Evolutionary conservation across 2,113 vertebrate genomes (phyloP).

Genomic region (Zosterops pallidus): DNA sequence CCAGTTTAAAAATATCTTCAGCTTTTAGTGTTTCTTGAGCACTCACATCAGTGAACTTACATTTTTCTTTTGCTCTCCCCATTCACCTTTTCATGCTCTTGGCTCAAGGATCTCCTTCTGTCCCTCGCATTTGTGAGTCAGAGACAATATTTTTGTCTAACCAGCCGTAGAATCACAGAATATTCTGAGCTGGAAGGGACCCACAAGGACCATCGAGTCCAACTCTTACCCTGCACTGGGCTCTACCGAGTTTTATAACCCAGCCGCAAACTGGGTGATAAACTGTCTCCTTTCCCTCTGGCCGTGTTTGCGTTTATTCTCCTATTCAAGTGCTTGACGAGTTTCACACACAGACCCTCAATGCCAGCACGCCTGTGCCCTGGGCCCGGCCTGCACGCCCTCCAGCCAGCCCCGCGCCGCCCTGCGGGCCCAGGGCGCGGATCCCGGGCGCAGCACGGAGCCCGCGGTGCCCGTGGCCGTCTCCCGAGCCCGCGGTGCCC

Average conservation of each 20-base stretch:
- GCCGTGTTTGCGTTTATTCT: neutral
- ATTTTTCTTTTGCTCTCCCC: neutral
- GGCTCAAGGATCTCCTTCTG: neutral
- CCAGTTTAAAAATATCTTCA: neutral
- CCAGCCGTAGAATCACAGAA: neutral
- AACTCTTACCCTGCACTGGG: neutral
- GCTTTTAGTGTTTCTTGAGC: neutral
- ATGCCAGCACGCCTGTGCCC: neutral
- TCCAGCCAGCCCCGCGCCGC: neutral
- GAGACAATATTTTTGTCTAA: neutral
- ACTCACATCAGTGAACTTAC: neutral
- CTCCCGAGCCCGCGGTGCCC: no score
- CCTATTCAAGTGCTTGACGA: neutral
- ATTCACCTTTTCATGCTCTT: neutral
- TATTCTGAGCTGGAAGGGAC: neutral
- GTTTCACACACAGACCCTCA: neutral
- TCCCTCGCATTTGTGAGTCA: neutral
- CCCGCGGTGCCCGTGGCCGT: accelerated
- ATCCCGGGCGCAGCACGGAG: neutral
- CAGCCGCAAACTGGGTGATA: neutral
- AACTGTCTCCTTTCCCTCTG: neutral
- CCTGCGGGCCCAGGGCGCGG: neutral
- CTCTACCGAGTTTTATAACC: neutral
- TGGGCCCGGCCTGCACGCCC: neutral
- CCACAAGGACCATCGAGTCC: neutral